Base-by-base conservation (phyloP, 2,888 invertebrate genomes). In the Dicyrtomina minuta region DNA sequence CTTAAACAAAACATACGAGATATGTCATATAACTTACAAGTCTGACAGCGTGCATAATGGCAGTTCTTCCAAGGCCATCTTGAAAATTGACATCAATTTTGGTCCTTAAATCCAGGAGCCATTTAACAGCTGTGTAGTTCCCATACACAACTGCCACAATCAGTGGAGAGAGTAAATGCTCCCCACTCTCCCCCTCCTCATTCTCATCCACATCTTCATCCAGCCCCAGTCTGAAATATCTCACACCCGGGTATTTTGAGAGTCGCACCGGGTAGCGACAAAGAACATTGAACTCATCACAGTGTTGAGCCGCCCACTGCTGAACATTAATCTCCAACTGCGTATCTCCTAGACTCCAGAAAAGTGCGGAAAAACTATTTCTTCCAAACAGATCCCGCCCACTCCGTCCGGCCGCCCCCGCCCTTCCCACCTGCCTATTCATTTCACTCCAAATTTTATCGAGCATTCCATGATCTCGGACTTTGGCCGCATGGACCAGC, bases 401-500 rank as follows among this genome's bases (percentile, higher is more conserved):
- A n/a, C n/a, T n/a, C n/a, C n/a, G n/a, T n/a, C n/a, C n/a, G n/a
- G n/a, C n/a, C n/a, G n/a, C n/a, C n/a, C n/a, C n/a, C n/a, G n/a
- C n/a, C n/a, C n/a, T n/a, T n/a, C n/a, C n/a, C n/a, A n/a, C n/a
- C n/a, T n/a, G n/a, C n/a, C n/a, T n/a, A n/a, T n/a, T n/a, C n/a
- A n/a, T n/a, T n/a, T n/a, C n/a, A n/a, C n/a, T n/a, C n/a, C n/a
- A n/a, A n/a, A n/a, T n/a, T n/a, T n/a, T n/a, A n/a, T n/a, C n/a
- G n/a, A n/a, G n/a, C n/a, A n/a, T n/a, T n/a, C n/a, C n/a, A n/a
- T n/a, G n/a, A n/a, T 83, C 81, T 71, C 80, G 80, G 64, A 80
- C 79, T 10, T 82, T 77, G 24, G 81, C 81, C 59, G 82, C 82
- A 77, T 83, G 83, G 53, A 81, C 81, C 2, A 84, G 74, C 2